Conservation (phyloP, 2,888 invertebrate genomes). For the Athetis lepigone region DNA sequence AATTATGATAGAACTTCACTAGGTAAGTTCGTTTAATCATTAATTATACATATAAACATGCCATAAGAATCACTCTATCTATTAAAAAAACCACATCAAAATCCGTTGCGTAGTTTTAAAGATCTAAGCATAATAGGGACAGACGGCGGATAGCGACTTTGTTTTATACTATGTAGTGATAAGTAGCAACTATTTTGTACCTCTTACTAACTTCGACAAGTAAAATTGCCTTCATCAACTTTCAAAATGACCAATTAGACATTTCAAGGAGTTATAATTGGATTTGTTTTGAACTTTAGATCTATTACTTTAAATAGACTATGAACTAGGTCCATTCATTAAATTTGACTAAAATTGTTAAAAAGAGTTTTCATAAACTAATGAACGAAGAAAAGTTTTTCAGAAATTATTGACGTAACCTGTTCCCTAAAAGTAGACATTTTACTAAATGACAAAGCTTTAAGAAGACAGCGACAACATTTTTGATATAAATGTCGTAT, state of each 20-base stretch:
- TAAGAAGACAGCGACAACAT: not conserved
- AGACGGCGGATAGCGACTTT: too few relatives aligned
- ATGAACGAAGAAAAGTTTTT: not conserved
- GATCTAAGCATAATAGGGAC: too few relatives aligned
- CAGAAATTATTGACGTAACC: not conserved
- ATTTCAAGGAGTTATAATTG: constrained; percentile 28
- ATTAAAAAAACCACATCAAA: too few relatives aligned
- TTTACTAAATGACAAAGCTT: not conserved
- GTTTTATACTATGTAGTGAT: too few relatives aligned
- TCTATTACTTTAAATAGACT: constrained; percentile 17
- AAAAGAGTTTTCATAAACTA: not conserved
- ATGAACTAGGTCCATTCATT: constrained; percentile 13
- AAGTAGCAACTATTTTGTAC: constrained; percentile 16
- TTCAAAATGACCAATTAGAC: constrained; percentile 24
- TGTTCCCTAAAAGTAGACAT: not conserved
- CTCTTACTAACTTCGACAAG: not conserved
- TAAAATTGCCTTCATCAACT: constrained; percentile 13
- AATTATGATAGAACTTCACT: too few relatives aligned
- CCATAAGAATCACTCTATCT: too few relatives aligned
- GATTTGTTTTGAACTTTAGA: constrained; percentile 11
- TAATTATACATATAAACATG: too few relatives aligned
- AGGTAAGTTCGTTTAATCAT: too few relatives aligned
- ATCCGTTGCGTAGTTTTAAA: too few relatives aligned
- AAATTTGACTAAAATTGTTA: constrained; percentile 15
- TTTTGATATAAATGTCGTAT: constrained; percentile 29